Evolutionary conservation across 1,140 invertebrate species (phyloP).

Genomic region (Melipona quadrifasciata): DNA sequence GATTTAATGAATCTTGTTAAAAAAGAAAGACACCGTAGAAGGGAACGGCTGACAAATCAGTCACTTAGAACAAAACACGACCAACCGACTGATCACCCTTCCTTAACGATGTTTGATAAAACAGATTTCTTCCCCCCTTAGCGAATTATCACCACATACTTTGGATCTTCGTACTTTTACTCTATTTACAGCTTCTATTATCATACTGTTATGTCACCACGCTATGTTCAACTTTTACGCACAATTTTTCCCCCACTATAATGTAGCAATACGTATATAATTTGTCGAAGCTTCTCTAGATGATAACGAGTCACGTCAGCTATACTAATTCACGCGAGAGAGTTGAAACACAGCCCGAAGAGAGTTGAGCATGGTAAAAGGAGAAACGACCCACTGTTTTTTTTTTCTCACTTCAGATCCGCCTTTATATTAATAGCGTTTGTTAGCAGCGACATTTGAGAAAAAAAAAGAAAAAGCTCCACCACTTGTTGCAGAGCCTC

Average conservation of each 20-base stretch:
- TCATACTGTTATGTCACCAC: conserved; percentile 64
- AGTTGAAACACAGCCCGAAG: not conserved
- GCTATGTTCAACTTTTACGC: conserved; percentile 68
- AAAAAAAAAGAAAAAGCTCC: conserved; percentile 58
- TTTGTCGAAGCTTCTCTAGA: conserved; percentile 19
- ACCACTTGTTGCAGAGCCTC: conserved; percentile 65
- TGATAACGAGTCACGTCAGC: not conserved
- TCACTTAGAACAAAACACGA: conserved; percentile 56
- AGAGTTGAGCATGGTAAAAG: conserved; percentile 69
- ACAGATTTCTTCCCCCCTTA: conserved; percentile 36
- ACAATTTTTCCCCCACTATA: not conserved
- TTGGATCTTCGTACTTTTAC: conserved; percentile 55
- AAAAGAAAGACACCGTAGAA: conserved; percentile 17
- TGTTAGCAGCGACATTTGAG: conserved; percentile 68
- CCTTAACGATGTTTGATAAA: conserved; percentile 51
- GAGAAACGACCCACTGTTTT: conserved; percentile 34
- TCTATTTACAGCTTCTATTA: conserved; percentile 65
- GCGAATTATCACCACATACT: conserved; percentile 50
- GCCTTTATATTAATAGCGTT: conserved; percentile 57
- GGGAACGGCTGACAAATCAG: conserved; percentile 19
- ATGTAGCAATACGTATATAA: not conserved
- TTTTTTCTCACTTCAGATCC: conserved; percentile 41
- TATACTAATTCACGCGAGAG: not conserved
- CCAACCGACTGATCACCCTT: conserved; percentile 34
- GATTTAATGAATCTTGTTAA: not conserved